phyloP scores from a whole-genome alignment of 1,140 invertebrate genomes.

The Ostrea edulis region DNA sequence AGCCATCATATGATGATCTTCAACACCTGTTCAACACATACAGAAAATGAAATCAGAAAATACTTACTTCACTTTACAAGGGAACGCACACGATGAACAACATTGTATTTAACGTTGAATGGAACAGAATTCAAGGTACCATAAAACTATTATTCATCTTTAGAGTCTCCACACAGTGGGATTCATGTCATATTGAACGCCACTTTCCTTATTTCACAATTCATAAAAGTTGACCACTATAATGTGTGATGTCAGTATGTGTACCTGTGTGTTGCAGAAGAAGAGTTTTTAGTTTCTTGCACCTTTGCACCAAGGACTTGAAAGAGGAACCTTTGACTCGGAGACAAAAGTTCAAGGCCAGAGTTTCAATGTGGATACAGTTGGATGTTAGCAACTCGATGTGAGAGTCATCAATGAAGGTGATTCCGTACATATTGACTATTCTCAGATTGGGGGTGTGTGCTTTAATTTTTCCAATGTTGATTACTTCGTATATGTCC shows the following conservation, averaged over 20 bases:
- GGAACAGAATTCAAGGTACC: too few relatives aligned
- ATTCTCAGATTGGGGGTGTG: conserved; percentile 91
- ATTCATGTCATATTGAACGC: neutral
- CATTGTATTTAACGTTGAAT: too few relatives aligned
- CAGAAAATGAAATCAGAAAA: neutral
- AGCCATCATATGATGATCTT: conserved; percentile 94
- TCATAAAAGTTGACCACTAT: neutral
- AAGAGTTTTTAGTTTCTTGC: conserved; percentile 93
- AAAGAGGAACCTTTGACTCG: conserved; percentile 98
- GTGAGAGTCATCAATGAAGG: conserved; percentile 98
- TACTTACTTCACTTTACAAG: too few relatives aligned
- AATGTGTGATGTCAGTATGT: too few relatives aligned
- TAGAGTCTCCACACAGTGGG: too few relatives aligned
- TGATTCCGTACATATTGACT: conserved; percentile 89
- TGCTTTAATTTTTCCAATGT: conserved; percentile 85
- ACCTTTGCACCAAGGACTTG: conserved; percentile 95
- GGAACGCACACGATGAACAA: too few relatives aligned
- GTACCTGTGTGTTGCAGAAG: conserved; percentile 97
- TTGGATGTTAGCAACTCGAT: conserved; percentile 94
- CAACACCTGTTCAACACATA: conserved; percentile 84
- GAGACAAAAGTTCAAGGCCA: conserved; percentile 97
- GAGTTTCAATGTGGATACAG: conserved; percentile 93
- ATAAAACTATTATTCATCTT: too few relatives aligned
- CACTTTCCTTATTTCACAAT: neutral
- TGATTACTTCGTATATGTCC: conserved; percentile 99